phyloP scores from a whole-genome alignment of 1,140 invertebrate genomes.

The Platorchestia sp. region DNA sequence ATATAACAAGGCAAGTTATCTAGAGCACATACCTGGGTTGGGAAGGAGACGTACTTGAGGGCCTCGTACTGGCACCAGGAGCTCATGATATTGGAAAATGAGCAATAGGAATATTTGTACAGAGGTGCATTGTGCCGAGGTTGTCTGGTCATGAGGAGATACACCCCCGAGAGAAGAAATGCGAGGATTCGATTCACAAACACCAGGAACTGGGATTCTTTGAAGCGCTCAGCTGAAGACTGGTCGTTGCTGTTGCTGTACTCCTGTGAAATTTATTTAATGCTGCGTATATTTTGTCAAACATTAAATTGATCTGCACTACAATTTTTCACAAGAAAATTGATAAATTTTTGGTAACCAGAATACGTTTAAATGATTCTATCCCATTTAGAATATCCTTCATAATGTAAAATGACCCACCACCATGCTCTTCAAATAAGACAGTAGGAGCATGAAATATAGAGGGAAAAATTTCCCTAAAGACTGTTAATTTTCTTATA shows the following conservation, averaged over 20 bases:
- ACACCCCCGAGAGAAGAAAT: conserved; percentile 61
- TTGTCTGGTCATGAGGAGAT: conserved; percentile 71
- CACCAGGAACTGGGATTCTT: conserved; percentile 76
- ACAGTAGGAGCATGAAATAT: too few relatives aligned
- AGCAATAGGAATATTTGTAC: conserved; percentile 97
- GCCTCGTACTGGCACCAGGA: conserved; percentile 99
- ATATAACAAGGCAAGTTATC: background rate
- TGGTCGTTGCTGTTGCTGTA: background rate
- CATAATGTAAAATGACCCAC: too few relatives aligned
- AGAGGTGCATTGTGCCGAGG: conserved; percentile 86
- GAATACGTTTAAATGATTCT: too few relatives aligned
- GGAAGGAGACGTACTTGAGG: conserved; percentile 97
- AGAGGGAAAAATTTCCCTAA: too few relatives aligned
- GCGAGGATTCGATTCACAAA: conserved; percentile 73
- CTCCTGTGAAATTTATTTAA: conserved; percentile 31
- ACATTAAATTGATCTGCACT: conserved; percentile 9
- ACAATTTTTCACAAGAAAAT: background rate
- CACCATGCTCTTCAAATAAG: too few relatives aligned
- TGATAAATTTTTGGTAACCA: background rate
- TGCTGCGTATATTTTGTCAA: background rate
- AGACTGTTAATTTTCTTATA: too few relatives aligned
- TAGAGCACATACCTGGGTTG: conserved; percentile 83
- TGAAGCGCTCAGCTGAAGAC: conserved; percentile 70
- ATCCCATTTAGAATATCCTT: too few relatives aligned
- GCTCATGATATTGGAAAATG: conserved; percentile 97